Evolutionary conservation across 2,797 vertebrate species (phyloP).

Genomic region (Sarcoramphus papa): DNA sequence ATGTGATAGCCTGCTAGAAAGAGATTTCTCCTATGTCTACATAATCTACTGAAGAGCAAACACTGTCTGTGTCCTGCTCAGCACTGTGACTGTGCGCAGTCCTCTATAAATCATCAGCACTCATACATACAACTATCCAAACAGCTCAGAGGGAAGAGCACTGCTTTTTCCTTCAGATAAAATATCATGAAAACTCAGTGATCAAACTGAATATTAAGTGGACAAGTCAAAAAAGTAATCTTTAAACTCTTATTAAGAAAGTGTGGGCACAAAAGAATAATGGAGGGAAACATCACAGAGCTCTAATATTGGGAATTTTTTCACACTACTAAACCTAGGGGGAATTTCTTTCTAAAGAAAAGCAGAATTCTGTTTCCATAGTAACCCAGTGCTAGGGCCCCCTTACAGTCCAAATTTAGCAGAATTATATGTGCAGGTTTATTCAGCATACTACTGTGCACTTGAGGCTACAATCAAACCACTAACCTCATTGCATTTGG

Average conservation of each 20-base stretch:
- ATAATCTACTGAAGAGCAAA: background rate
- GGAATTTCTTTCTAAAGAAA: conserved; percentile 68
- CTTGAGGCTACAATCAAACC: conserved; percentile 44
- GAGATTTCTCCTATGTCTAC: background rate
- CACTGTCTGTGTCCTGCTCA: background rate
- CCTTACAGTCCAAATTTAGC: conserved; percentile 74
- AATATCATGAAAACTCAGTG: background rate
- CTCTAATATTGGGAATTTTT: conserved; percentile 21
- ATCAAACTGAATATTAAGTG: background rate
- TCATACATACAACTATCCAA: background rate
- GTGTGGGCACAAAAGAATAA: background rate
- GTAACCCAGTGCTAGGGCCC: conserved; percentile 67
- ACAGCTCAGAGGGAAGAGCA: background rate
- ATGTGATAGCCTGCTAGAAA: background rate
- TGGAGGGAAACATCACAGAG: background rate
- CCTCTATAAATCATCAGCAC: background rate
- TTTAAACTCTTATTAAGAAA: conserved; percentile 3
- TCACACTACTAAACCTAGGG: conserved; percentile 56
- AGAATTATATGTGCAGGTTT: conserved; percentile 62
- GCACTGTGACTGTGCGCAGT: background rate
- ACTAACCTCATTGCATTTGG: conserved; percentile 37
- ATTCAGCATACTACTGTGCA: conserved; percentile 55
- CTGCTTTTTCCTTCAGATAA: background rate
- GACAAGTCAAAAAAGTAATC: background rate
- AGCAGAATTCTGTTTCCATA: conserved; percentile 74